Evolutionary conservation across 2,797 vertebrate genomes (phyloP).

Genomic region (Melanotaenia pygmaea): DNA sequence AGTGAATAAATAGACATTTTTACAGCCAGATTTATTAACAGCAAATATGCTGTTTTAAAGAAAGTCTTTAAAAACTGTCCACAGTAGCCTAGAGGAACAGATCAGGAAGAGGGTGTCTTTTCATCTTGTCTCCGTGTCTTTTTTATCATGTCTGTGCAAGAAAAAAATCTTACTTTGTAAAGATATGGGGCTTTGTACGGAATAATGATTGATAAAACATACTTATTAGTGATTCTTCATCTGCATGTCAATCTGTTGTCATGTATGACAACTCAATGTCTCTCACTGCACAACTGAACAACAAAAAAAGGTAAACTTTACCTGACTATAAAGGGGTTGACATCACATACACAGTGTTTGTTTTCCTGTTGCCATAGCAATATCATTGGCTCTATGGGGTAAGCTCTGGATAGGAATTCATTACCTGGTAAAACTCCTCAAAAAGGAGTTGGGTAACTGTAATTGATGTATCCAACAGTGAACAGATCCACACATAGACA

Average conservation of each 20-base stretch:
- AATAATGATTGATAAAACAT: constrained; percentile 12
- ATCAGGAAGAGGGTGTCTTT: constrained; percentile 17
- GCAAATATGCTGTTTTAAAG: constrained; percentile 17
- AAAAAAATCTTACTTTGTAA: constrained; percentile 19
- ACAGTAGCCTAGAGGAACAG: constrained; percentile 19
- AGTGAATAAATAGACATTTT: constrained; percentile 37
- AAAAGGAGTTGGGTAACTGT: constrained; percentile 39
- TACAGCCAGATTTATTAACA: constrained; percentile 41
- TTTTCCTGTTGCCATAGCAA: constrained; percentile 62
- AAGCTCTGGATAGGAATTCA: constrained; percentile 55
- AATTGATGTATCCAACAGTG: constrained; percentile 59
- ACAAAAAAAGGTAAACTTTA: constrained; percentile 46
- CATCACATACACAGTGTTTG: constrained; percentile 54
- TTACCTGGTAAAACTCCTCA: constrained; percentile 39
- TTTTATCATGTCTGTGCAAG: constrained; percentile 33
- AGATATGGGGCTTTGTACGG: neutral
- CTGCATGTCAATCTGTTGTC: constrained; percentile 36
- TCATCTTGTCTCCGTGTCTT: constrained; percentile 11
- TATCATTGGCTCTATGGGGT: constrained; percentile 28
- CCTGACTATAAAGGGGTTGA: constrained; percentile 33
- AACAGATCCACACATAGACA: constrained; percentile 48
- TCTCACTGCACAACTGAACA: constrained; percentile 37
- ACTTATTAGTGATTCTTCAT: constrained; percentile 9
- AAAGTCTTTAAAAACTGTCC: constrained; percentile 19
- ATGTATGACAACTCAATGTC: constrained; percentile 42